Percentiles rank a stretch among this genome's conserved stretches.
Evolutionary conservation across 2,797 vertebrate species (phyloP).

Genomic region (Acrossocheilus fasciatus): DNA sequence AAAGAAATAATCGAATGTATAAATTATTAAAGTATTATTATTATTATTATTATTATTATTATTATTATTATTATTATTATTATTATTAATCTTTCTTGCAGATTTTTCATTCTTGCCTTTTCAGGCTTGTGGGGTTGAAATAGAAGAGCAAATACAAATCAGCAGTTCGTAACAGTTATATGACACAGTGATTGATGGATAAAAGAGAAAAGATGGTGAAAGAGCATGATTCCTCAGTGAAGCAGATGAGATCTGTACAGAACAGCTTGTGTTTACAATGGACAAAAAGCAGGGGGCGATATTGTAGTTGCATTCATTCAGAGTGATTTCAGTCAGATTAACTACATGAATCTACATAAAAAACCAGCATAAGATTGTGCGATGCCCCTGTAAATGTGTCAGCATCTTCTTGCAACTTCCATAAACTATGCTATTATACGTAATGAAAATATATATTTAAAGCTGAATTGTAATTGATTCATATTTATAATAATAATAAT

Average conservation of each 20-base stretch:
- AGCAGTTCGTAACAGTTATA: neutral
- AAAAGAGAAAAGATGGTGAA: constrained; percentile 43
- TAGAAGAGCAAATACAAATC: neutral
- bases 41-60: neutral
- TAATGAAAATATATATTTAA: neutral
- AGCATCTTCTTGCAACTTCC: constrained; percentile 77
- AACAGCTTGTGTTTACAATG: neutral
- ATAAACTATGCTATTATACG: constrained; percentile 1
- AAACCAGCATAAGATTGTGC: constrained; percentile 73
- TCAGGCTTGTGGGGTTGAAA: neutral
- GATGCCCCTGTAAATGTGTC: constrained; percentile 66
- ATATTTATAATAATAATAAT: neutral
- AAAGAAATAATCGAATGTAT: neutral
- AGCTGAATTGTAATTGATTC: neutral
- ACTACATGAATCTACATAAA: constrained; percentile 41
- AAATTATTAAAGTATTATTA: neutral
- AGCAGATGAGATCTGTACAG: constrained; percentile 29
- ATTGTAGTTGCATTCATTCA: constrained; percentile 29
- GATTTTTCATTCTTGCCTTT: neutral
- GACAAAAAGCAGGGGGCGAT: constrained; percentile 33
- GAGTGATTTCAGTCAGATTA: constrained; percentile 36
- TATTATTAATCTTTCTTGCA: neutral
- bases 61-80: neutral
- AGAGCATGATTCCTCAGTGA: constrained; percentile 17
- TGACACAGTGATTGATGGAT: neutral